phyloP scores from a whole-genome alignment of 2,113 vertebrate genomes.

The Garra rufa region DNA sequence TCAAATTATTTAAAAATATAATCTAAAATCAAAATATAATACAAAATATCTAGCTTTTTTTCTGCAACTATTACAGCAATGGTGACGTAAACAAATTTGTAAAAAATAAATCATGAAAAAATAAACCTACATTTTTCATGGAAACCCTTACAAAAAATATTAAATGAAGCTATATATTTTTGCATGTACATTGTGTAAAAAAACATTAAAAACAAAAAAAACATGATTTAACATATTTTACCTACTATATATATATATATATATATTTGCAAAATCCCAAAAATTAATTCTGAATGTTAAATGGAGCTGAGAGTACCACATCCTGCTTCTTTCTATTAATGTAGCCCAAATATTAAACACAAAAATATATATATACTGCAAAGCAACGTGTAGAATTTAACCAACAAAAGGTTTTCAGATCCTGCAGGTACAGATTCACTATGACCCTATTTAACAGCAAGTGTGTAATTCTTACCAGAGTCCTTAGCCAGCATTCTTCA shows the following conservation, averaged over 20 bases:
- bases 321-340: neutral
- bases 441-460: neutral
- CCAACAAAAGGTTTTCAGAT: neutral
- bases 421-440: neutral
- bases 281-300: neutral
- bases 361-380: neutral
- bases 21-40: too few relatives aligned
- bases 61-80: neutral
- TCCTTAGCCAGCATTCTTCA: conserved; percentile 99
- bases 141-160: neutral
- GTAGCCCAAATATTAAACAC: neutral
- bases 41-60: neutral
- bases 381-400: neutral
- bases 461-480: conserved; percentile 85
- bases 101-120: neutral
- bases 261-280: too few relatives aligned
- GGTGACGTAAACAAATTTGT: neutral
- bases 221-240: neutral
- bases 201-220: too few relatives aligned
- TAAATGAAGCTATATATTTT: neutral
- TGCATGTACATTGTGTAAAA: neutral
- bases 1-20: neutral
- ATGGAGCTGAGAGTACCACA: neutral
- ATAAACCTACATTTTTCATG: neutral
- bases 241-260: too few relatives aligned